A percentile compares a stretch with the other conserved stretches of the same genome.
phyloP scores from a whole-genome alignment of 2,888 invertebrate genomes.

The Chesias legatella region DNA sequence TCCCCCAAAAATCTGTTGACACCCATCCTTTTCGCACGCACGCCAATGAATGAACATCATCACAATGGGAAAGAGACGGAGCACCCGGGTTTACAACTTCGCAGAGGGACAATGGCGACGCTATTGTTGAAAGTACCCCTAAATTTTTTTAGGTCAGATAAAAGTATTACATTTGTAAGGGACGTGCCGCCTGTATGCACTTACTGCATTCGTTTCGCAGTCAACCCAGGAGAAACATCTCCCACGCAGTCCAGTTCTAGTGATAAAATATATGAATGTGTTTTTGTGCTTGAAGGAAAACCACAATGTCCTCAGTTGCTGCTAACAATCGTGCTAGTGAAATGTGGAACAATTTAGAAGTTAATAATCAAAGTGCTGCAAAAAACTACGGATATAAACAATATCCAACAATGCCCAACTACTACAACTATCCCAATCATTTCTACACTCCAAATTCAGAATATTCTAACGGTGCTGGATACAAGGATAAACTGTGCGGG shows the following conservation, averaged over 20 bases:
- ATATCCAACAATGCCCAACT: conserved; percentile 44
- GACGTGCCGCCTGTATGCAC: conserved; percentile 68
- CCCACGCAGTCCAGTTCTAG: conserved; percentile 62
- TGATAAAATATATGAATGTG: conserved; percentile 43
- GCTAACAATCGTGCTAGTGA: conserved; percentile 63
- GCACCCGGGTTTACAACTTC: conserved; percentile 63
- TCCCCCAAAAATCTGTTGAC: conserved; percentile 48
- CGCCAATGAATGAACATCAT: conserved; percentile 23
- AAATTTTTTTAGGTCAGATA: conserved; percentile 80
- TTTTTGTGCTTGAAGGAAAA: conserved; percentile 35
- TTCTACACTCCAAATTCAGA: conserved; percentile 50
- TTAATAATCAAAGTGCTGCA: conserved; percentile 53
- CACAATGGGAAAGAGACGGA: conserved; percentile 48
- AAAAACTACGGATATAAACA: conserved; percentile 53
- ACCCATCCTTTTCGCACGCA: conserved; percentile 49
- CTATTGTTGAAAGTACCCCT: conserved; percentile 78
- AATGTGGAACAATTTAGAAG: conserved; percentile 65
- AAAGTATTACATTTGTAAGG: conserved; percentile 78
- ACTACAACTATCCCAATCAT: conserved; percentile 55
- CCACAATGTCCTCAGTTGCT: conserved; percentile 58
- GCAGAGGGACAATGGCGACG: conserved; percentile 73
- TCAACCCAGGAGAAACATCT: conserved; percentile 61
- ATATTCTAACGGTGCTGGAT: conserved; percentile 44
- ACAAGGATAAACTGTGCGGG: conserved; percentile 41
- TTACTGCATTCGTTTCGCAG: conserved; percentile 75